phyloP scores from a whole-genome alignment of 35 echinoderm and acorn worm species.

The Apostichopus japonicus region DNA sequence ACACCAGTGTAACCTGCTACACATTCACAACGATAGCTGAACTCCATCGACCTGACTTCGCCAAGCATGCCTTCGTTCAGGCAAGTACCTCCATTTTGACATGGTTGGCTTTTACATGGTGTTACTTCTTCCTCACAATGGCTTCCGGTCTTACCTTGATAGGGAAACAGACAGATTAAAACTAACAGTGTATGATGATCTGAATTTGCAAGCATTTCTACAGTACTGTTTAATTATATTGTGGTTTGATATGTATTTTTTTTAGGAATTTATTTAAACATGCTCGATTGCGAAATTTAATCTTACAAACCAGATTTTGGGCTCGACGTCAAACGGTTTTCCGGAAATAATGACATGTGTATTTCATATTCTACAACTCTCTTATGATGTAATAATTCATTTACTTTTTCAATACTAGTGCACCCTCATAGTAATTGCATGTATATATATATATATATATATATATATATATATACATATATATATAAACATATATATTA shows the following conservation, averaged over 20 bases:
- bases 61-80: not conserved
- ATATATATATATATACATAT: no score
- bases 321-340: no score
- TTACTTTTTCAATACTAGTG: no score
- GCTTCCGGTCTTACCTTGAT: conserved; percentile 57
- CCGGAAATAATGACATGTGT: no score
- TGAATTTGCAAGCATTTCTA: not conserved
- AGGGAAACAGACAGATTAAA: conserved; percentile 12
- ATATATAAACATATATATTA: no score
- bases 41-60: not conserved
- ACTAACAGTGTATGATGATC: not conserved
- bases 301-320: no score
- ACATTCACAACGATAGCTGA: conserved; percentile 35
- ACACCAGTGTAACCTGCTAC: conserved; percentile 30
- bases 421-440: no score
- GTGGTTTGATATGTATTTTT: not conserved
- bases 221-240: not conserved
- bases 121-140: conserved; percentile 79
- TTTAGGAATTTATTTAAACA: not conserved
- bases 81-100: conserved; percentile 70
- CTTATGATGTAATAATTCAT: no score
- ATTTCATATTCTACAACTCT: no score
- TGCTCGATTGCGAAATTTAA: no score
- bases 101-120: conserved; percentile 75
- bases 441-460: no score